A percentile compares a stretch with the other conserved stretches of the same genome.
These are phyloP conservation scores for Toxotes lorentzi DNA, from an alignment of 2,797 vertebrate species.

Conservation along the genomic window DNA sequence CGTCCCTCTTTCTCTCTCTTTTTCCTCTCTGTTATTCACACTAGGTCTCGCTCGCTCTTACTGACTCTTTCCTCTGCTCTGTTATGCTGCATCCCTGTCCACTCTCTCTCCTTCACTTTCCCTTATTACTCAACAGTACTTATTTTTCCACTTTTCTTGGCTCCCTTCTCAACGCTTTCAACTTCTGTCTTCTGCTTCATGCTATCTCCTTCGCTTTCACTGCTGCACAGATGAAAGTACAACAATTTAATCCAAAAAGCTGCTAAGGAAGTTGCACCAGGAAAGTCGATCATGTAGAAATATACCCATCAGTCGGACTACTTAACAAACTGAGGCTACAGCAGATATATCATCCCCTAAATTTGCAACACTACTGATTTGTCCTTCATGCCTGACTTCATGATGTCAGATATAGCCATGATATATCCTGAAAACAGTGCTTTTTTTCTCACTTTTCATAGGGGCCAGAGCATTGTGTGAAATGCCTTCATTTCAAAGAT, in stretches of 20 bases:
- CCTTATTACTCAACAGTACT: slow-evolving; percentile 52
- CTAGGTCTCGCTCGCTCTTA: slow-evolving; percentile 31
- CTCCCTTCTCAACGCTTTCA: slow-evolving; percentile 24
- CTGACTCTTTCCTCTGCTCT: slow-evolving; percentile 34
- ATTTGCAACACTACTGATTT: slow-evolving; percentile 31
- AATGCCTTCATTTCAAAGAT: slow-evolving; percentile 96
- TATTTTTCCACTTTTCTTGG: slow-evolving; percentile 39
- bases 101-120: slow-evolving; percentile 36
- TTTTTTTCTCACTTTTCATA: slow-evolving; percentile 52
- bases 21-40: slow-evolving; percentile 48
- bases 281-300: slow-evolving; percentile 36
- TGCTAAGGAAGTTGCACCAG: slow-evolving; percentile 33
- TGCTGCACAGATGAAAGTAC: slow-evolving; percentile 16
- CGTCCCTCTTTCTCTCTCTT: slow-evolving; percentile 12
- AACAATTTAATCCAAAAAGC: slow-evolving; percentile 46
- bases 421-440: neutral
- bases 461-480: slow-evolving; percentile 95
- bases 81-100: slow-evolving; percentile 47
- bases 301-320: slow-evolving; percentile 35
- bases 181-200: slow-evolving; percentile 34
- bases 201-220: slow-evolving; percentile 35
- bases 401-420: slow-evolving; percentile 2
- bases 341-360: slow-evolving; percentile 11
- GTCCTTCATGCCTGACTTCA: slow-evolving; percentile 15
- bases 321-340: slow-evolving; percentile 15